Conservation (phyloP, 1,140 invertebrate genomes). For the Apis mellifera region Amel_HAv3.1 CM009931.2:2757001-2757500, state of each 20-base stretch:
- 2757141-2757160: too few relatives aligned
- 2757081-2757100: too few relatives aligned
- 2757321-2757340: constrained; percentile 16
- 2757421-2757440: constrained; percentile 59
- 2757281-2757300: constrained; percentile 8
- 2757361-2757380: not conserved
- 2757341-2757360: constrained; percentile 44
- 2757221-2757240: not conserved
- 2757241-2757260: not conserved
- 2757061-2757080: too few relatives aligned
- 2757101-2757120: too few relatives aligned
- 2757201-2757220: not conserved
- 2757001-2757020: too few relatives aligned
- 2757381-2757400: too few relatives aligned
- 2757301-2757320: constrained; percentile 9
- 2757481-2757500: constrained; percentile 55
- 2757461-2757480: constrained; percentile 58
- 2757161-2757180: too few relatives aligned
- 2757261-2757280: not conserved
- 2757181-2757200: not conserved
- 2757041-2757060: too few relatives aligned
- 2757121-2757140: too few relatives aligned
- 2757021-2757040: too few relatives aligned
- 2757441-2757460: constrained; percentile 58
- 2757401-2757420: not conserved